A percentile compares a stretch with the other conserved stretches of the same genome.
Conservation (phyloP, 1,140 invertebrate species). For the Ephestia elutella region DNA sequence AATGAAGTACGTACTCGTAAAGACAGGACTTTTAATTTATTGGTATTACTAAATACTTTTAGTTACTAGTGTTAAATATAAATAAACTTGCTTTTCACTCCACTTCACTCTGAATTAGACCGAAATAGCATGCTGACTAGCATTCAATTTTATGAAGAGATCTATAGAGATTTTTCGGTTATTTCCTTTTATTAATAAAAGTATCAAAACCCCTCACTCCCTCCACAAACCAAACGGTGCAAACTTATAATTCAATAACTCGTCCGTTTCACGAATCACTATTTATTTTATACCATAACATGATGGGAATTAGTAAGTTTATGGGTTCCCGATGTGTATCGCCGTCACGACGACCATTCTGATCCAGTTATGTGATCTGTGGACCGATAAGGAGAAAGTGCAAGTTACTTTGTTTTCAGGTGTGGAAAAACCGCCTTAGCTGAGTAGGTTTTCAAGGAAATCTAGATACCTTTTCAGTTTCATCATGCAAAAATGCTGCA, state of each 20-base stretch:
- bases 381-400: neutral
- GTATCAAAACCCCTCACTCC: slow-evolving; percentile 19
- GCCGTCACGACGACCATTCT: neutral
- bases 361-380: slow-evolving; percentile 4
- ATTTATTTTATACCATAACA: slow-evolving; percentile 30
- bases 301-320: slow-evolving; percentile 18
- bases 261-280: slow-evolving; percentile 20
- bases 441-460: neutral
- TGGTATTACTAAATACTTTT: too few relatives aligned
- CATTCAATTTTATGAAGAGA: too few relatives aligned
- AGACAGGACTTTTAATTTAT: too few relatives aligned
- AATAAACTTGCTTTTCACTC: too few relatives aligned
- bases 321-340: slow-evolving; percentile 7
- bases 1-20: too few relatives aligned
- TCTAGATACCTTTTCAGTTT: too few relatives aligned
- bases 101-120: too few relatives aligned
- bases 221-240: slow-evolving; percentile 24
- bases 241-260: slow-evolving; percentile 36
- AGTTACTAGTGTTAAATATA: too few relatives aligned
- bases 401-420: neutral
- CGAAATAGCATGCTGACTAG: too few relatives aligned
- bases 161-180: too few relatives aligned
- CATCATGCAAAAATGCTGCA: too few relatives aligned
- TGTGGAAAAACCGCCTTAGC: too few relatives aligned
- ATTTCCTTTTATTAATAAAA: slow-evolving; percentile 4